Conservation (phyloP, 2,113 vertebrate genomes). For the Plectropomus leopardus region DNA sequence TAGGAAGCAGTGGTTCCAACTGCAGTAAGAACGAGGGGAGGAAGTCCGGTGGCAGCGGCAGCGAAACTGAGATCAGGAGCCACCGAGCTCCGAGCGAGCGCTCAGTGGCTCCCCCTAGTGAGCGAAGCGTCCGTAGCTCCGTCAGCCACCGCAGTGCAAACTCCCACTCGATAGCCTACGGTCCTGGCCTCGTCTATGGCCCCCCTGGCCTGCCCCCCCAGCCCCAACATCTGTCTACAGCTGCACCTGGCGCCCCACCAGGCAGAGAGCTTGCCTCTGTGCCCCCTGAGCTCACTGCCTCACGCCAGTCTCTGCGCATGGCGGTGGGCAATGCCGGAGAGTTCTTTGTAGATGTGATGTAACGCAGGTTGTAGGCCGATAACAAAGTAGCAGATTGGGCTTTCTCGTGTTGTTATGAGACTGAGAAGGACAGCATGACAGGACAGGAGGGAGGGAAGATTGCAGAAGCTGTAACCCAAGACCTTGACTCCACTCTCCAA, state of each 20-base stretch:
- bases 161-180: constrained; percentile 84
- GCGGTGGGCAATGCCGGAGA: constrained; percentile 98
- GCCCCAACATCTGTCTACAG: constrained; percentile 85
- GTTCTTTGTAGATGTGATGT: constrained; percentile 99
- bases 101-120: constrained; percentile 89
- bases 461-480: constrained; percentile 39
- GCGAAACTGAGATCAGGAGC: constrained; percentile 91
- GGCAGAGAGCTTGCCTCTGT: constrained; percentile 92
- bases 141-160: constrained; percentile 88
- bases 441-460: constrained; percentile 34
- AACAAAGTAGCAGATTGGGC: constrained; percentile 50
- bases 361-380: constrained; percentile 69
- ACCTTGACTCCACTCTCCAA: constrained; percentile 40
- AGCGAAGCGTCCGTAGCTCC: constrained; percentile 92
- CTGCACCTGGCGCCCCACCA: constrained; percentile 90
- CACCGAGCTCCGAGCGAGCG: constrained; percentile 90
- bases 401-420: constrained; percentile 26
- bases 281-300: constrained; percentile 96
- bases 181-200: constrained; percentile 85
- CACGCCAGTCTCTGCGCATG: constrained; percentile 98
- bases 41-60: constrained; percentile 92
- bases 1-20: constrained; percentile 96
- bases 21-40: constrained; percentile 90
- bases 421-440: constrained; percentile 39
- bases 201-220: constrained; percentile 89